Evolutionary conservation across 2,113 vertebrate genomes (phyloP), one percentile per base, ranked within the genome.

Genomic region (Otis tarda): DNA sequence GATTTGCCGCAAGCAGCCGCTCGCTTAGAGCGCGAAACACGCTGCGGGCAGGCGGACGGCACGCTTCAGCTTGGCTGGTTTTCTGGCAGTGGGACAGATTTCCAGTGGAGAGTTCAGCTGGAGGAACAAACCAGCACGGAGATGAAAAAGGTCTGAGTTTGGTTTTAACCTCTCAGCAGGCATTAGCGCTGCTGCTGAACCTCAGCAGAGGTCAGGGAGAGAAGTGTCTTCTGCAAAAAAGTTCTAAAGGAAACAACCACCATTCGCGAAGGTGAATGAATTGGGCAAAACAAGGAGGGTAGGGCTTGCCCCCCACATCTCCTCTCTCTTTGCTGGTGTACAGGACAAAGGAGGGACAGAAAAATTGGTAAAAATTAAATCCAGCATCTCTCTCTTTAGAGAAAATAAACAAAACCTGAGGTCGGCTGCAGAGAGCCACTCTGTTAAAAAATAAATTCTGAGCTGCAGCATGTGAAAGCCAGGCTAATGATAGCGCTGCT

Each of bases 11-110:
- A 14, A 53, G 56, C n/a, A 39, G 56, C 39, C 3, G 3, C 45
- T 47, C 11, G 24, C 28, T 56, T 28, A 25, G 1, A 49, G 41
- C 2, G 3, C 2, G 2, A n/a, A 61, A 47, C 8, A 8, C 1
- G 7, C 22, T 57, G 41, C 1, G 7, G 41, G 41, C 17, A 27
- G 59, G 57, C 6, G 1, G n/a, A 25, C 1, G 2, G 61, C 69
- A 52, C 1, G 17, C 22, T 64, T 37, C 24, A 5, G 2, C 47
- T 28, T 55, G 1, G 3, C 19, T 27, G 52, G 1, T 31, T 47
- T 56, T 61, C 74, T 71, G 21, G 35, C 28, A 28, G 27, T 15
- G 37, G 61, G n/a, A 35, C 19, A 31, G 23, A 52, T 52, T 86
- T 61, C 41, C 37, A 57, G 3, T 4, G 30, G 47, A 67, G 41